Evolutionary conservation across 2,113 vertebrate genomes (phyloP).

Genomic region (Pelobates fuscus): DNA sequence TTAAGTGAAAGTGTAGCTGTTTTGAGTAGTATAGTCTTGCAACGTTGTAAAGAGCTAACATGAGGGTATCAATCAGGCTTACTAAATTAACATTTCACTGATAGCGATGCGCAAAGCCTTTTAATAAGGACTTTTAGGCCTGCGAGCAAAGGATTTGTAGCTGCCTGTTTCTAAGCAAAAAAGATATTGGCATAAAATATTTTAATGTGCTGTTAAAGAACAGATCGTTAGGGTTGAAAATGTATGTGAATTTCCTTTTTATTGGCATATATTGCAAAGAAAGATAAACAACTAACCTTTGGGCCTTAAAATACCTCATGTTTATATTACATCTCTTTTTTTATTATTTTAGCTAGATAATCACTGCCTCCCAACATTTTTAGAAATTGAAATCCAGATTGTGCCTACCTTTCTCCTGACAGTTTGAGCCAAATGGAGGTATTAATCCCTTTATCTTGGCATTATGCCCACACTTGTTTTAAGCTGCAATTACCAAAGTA

Average conservation of each 20-base stretch:
- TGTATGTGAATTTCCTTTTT: slow-evolving; percentile 52
- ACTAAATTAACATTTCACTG: slow-evolving; percentile 67
- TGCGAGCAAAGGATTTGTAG: slow-evolving; percentile 56
- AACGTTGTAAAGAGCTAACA: slow-evolving; percentile 55
- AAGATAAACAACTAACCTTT: slow-evolving; percentile 63
- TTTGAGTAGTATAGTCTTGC: too few species aligned
- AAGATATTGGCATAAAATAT: slow-evolving; percentile 64
- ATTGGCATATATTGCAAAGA: slow-evolving; percentile 60
- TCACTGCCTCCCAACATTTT: slow-evolving; percentile 11
- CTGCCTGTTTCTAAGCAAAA: slow-evolving; percentile 72
- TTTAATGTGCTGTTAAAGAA: slow-evolving; percentile 63
- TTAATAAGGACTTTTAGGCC: slow-evolving; percentile 68
- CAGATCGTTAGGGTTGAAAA: slow-evolving; percentile 62
- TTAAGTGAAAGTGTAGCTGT: slow-evolving; percentile 53
- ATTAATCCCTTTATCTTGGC: slow-evolving; percentile 1
- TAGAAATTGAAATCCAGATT: slow-evolving; percentile 26
- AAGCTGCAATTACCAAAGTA: background rate
- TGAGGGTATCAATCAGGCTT: slow-evolving; percentile 63
- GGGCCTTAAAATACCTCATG: slow-evolving; percentile 52
- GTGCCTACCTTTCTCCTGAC: slow-evolving; percentile 15
- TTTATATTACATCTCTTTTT: slow-evolving; percentile 34
- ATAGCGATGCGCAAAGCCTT: slow-evolving; percentile 66
- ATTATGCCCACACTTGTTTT: background rate
- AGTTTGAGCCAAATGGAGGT: background rate
- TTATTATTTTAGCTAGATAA: background rate